Conservation (phyloP, 1,140 invertebrate genomes). For the Stegodyphus dumicola region DNA sequence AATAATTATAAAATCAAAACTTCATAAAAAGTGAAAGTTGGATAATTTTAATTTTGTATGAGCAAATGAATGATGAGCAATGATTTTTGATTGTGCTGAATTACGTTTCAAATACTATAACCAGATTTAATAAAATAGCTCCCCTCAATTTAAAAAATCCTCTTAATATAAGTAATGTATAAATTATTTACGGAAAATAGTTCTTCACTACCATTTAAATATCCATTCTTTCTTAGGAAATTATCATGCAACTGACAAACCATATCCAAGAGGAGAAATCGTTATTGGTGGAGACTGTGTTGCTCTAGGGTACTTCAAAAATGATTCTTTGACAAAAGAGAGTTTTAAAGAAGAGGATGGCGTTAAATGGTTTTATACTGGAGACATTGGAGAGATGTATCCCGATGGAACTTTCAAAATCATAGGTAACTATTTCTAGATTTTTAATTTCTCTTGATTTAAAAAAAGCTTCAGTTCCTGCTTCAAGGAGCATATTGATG, state of each 20-base stretch:
- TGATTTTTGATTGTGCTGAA: too few species aligned
- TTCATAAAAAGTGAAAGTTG: too few species aligned
- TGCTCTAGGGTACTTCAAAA: slow-evolving; percentile 73
- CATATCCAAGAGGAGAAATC: slow-evolving; percentile 72
- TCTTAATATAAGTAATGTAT: too few species aligned
- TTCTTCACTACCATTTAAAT: neutral
- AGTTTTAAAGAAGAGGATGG: slow-evolving; percentile 70
- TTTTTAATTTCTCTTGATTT: neutral
- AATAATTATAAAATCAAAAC: too few species aligned
- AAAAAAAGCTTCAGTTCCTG: too few species aligned
- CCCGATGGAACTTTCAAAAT: slow-evolving; percentile 71
- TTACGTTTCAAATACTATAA: too few species aligned
- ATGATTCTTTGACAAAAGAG: slow-evolving; percentile 71
- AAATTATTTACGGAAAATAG: too few species aligned
- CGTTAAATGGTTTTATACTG: slow-evolving; percentile 71
- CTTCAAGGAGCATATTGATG: too few species aligned
- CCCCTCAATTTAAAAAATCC: too few species aligned
- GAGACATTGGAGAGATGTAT: slow-evolving; percentile 73
- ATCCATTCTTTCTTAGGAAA: slow-evolving; percentile 66
- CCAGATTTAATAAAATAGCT: too few species aligned
- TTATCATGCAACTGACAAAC: slow-evolving; percentile 71
- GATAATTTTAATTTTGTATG: too few species aligned
- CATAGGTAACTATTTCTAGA: slow-evolving; percentile 63
- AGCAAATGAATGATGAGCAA: too few species aligned
- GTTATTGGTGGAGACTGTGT: slow-evolving; percentile 72